Evolutionary conservation across 2,113 vertebrate genomes (phyloP).

Genomic region (Periophthalmus modestus): DNA sequence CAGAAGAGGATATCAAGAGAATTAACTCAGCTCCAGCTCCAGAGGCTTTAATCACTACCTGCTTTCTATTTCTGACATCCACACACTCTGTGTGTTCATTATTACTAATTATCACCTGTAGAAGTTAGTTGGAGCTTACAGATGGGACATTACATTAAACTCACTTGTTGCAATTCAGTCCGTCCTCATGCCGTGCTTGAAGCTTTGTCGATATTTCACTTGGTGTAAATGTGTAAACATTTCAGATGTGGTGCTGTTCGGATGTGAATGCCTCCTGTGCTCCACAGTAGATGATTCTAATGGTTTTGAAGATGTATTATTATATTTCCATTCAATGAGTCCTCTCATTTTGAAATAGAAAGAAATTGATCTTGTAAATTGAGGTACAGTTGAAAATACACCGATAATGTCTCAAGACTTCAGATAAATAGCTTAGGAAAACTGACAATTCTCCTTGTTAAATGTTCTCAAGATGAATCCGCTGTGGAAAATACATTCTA

Average conservation of each 20-base stretch:
- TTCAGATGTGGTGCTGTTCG: background rate
- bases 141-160: background rate
- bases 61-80: background rate
- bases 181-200: too few species aligned
- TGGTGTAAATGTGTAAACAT: background rate
- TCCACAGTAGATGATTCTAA: background rate
- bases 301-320: background rate
- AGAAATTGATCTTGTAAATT: background rate
- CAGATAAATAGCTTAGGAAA: background rate
- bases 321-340: background rate
- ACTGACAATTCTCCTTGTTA: background rate
- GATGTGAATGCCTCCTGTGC: background rate
- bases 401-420: background rate
- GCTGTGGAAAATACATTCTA: too few species aligned
- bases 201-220: slow-evolving; percentile 5
- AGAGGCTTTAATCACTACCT: background rate
- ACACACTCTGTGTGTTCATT: background rate
- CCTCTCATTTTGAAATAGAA: background rate
- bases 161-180: background rate
- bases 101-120: background rate
- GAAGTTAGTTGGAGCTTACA: background rate
- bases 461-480: too few species aligned
- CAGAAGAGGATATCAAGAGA: background rate
- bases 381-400: background rate
- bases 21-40: background rate